Percentiles rank a stretch among this genome's conserved stretches.
These are phyloP conservation scores for Leucophenga varia DNA, from an alignment of 1,140 invertebrate genomes.

Conservation along the genomic window DNA sequence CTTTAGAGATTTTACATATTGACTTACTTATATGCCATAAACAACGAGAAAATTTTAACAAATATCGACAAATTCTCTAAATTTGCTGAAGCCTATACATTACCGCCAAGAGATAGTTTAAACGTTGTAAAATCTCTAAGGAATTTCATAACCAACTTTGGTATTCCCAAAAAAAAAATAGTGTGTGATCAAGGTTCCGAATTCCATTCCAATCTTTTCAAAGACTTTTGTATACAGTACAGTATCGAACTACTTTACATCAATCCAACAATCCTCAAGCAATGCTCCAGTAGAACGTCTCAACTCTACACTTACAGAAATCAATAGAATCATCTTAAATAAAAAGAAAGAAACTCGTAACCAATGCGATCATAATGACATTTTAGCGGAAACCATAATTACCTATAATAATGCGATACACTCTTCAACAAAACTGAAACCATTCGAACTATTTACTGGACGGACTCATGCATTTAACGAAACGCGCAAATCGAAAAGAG, in stretches of 20 bases:
- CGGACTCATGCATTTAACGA: too few relatives aligned
- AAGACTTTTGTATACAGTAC: constrained; percentile 24
- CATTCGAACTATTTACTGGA: too few relatives aligned
- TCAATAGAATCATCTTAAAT: not conserved
- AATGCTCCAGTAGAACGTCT: constrained; percentile 12
- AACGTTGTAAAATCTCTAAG: not conserved
- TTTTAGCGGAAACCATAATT: too few relatives aligned
- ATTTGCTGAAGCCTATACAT: not conserved
- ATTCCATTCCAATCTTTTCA: constrained; percentile 22
- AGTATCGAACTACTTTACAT: constrained; percentile 23
- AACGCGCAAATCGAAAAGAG: too few relatives aligned
- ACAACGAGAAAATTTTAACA: not conserved
- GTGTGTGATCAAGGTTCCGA: constrained; percentile 17
- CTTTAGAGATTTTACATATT: constrained; percentile 5
- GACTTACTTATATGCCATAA: constrained; percentile 4
- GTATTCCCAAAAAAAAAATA: constrained; percentile 11
- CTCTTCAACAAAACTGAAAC: too few relatives aligned
- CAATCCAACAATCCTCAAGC: constrained; percentile 4
- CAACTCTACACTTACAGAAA: not conserved
- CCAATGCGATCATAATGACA: too few relatives aligned
- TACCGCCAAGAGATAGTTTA: not conserved
- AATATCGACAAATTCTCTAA: not conserved
- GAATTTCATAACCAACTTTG: not conserved
- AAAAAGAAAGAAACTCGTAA: too few relatives aligned
- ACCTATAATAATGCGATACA: too few relatives aligned